phyloP scores from a whole-genome alignment of 2,797 vertebrate genomes.

The Arrhamphus sclerolepis region DNA sequence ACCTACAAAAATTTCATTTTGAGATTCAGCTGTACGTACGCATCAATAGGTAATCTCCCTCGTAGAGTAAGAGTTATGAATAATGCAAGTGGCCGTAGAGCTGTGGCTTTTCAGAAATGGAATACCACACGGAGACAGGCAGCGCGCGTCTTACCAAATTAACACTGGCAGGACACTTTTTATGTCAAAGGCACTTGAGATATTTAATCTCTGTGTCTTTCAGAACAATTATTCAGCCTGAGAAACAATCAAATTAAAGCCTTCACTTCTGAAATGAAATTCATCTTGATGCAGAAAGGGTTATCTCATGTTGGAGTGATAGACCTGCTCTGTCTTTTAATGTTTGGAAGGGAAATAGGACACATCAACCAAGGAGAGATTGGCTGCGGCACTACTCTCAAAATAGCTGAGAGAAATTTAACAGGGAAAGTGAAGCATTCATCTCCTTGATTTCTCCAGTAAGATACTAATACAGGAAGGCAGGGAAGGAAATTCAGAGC shows the following conservation, averaged over 20 bases:
- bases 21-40: constrained; percentile 45
- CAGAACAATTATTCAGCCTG: constrained; percentile 57
- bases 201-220: constrained; percentile 61
- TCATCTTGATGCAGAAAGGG: constrained; percentile 37
- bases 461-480: constrained; percentile 43
- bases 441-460: constrained; percentile 48
- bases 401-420: constrained; percentile 58
- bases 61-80: constrained; percentile 59
- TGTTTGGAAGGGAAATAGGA: constrained; percentile 35
- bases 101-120: constrained; percentile 43
- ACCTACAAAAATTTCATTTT: constrained; percentile 21
- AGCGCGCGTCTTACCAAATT: constrained; percentile 49
- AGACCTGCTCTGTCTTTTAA: constrained; percentile 24
- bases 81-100: constrained; percentile 60
- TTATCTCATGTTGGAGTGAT: constrained; percentile 31
- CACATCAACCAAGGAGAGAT: background rate
- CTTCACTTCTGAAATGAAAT: constrained; percentile 41
- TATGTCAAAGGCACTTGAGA: constrained; percentile 48
- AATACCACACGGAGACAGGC: constrained; percentile 37
- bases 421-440: constrained; percentile 49
- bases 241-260: constrained; percentile 50
- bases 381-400: constrained; percentile 26
- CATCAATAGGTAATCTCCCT: constrained; percentile 64
- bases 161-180: constrained; percentile 50
- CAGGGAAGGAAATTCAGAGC: constrained; percentile 40